Evolutionary conservation across 2,888 invertebrate genomes (phyloP).

Genomic region (Nematopogon swammerdamellus): DNA sequence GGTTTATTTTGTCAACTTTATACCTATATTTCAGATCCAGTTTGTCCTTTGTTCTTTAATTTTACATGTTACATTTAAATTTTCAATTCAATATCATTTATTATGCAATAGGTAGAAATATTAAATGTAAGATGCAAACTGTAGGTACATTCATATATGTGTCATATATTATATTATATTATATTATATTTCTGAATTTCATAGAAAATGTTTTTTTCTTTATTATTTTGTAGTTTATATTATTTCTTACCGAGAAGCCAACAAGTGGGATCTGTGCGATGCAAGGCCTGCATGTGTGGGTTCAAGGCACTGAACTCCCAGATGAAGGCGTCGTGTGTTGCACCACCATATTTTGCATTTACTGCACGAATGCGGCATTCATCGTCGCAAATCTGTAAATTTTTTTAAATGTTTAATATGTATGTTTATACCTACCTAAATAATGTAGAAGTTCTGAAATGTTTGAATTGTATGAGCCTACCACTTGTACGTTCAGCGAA

Average conservation of each 20-base stretch:
- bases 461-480: constrained; percentile 3
- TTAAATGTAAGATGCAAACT: not conserved
- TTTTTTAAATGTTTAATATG: not conserved
- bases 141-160: not conserved
- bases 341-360: constrained; percentile 17
- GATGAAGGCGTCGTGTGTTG: constrained; percentile 16
- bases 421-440: not conserved
- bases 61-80: too few relatives aligned
- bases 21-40: not conserved
- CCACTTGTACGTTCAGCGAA: constrained; percentile 16
- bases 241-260: constrained; percentile 12
- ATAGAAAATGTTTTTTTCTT: not conserved
- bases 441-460: not conserved
- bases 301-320: constrained; percentile 14
- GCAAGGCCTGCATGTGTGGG: constrained; percentile 9
- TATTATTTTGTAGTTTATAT: not conserved
- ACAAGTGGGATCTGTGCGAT: constrained; percentile 4
- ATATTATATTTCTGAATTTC: not conserved
- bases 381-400: constrained; percentile 15
- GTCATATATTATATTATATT: too few relatives aligned
- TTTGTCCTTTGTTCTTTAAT: not conserved
- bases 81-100: too few relatives aligned
- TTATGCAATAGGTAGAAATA: not conserved
- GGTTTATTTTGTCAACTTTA: not conserved
- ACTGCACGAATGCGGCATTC: constrained; percentile 14